phyloP scores from a whole-genome alignment of 1,140 invertebrate species.

The Drosophila rhopaloa region DNA sequence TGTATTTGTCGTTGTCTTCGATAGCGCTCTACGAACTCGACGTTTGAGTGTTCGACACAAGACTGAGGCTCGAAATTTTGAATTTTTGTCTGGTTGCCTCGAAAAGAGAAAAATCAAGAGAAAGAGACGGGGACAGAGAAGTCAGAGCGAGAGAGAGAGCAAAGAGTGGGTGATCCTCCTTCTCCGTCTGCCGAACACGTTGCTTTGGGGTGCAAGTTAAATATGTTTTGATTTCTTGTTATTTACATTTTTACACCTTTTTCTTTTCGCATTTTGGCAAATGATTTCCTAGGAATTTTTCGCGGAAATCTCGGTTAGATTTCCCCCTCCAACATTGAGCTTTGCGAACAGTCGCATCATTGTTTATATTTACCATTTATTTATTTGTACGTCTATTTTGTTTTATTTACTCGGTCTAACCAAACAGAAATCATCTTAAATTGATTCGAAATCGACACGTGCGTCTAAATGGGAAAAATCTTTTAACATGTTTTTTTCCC shows the following conservation, averaged over 20 bases:
- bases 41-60: constrained; percentile 71
- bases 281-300: constrained; percentile 29
- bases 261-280: constrained; percentile 30
- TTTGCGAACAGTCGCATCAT: background rate
- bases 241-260: constrained; percentile 35
- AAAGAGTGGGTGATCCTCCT: constrained; percentile 9
- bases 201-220: constrained; percentile 22
- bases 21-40: constrained; percentile 59
- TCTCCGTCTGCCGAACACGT: constrained; percentile 13
- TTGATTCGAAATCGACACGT: constrained; percentile 40
- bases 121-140: constrained; percentile 5
- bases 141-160: constrained; percentile 1
- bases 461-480: constrained; percentile 44
- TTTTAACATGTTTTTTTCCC: constrained; percentile 30
- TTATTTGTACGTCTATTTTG: constrained; percentile 41
- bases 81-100: constrained; percentile 23
- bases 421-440: constrained; percentile 40
- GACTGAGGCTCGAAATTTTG: constrained; percentile 52
- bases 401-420: constrained; percentile 26
- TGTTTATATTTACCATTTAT: constrained; percentile 46
- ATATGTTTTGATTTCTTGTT: constrained; percentile 33
- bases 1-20: constrained; percentile 71
- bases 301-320: constrained; percentile 28
- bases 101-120: constrained; percentile 3
- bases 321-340: constrained; percentile 5